Evolutionary conservation across 92 coral and sea anemone species (phyloP).

Genomic region (Anthopleura xanthogrammica): DNA sequence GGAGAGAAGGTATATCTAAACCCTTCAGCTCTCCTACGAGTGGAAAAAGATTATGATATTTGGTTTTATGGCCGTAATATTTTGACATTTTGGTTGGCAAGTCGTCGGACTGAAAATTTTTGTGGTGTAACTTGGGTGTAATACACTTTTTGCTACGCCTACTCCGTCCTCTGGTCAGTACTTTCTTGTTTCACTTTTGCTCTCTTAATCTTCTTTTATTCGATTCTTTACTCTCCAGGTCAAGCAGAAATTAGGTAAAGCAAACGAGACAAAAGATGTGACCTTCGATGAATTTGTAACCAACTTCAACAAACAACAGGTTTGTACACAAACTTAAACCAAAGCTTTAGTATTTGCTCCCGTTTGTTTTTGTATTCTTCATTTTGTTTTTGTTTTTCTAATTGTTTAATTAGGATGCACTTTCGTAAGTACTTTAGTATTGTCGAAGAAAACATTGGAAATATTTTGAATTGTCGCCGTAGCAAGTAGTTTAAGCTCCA

Average conservation of each 20-base stretch:
- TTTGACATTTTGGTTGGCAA: not conserved
- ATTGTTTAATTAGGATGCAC: not conserved
- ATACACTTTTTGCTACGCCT: not conserved
- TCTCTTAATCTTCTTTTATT: not conserved
- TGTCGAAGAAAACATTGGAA: no score
- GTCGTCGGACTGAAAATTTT: no score
- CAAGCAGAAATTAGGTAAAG: slow-evolving; percentile 95
- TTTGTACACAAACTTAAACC: slow-evolving; percentile 20
- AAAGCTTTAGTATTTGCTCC: not conserved
- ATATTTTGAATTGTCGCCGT: not conserved
- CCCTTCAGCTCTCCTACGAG: not conserved
- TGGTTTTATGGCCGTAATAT: not conserved
- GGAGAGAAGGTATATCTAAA: slow-evolving; percentile 79
- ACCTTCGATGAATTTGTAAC: slow-evolving; percentile 93
- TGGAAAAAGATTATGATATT: not conserved
- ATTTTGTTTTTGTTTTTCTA: not conserved
- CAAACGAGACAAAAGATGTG: slow-evolving; percentile 95
- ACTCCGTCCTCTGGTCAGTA: not conserved
- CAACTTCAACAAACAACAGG: slow-evolving; percentile 99
- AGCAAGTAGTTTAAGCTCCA: not conserved
- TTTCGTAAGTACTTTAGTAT: no score
- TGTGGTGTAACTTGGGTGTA: not conserved
- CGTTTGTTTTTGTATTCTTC: not conserved
- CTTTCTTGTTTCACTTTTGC: not conserved
- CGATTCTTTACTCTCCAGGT: slow-evolving; percentile 53